These are phyloP conservation scores for Idaea dimidiata DNA, from an alignment of 2,888 invertebrate genomes.

Conservation along the genomic window DNA sequence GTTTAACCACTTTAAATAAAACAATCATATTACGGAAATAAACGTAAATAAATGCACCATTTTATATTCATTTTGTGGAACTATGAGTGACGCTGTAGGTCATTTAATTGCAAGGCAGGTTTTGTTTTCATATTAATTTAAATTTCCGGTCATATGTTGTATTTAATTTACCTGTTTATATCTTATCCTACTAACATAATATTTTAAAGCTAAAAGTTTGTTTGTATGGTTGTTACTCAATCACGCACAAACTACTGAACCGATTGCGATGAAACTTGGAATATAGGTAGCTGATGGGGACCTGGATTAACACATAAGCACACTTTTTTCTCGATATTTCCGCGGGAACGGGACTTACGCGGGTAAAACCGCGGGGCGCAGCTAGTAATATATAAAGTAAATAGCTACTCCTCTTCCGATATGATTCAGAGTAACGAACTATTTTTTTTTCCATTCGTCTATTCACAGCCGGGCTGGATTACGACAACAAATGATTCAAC, in stretches of 20 bases:
- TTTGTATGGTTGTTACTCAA: no score
- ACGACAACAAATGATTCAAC: no score
- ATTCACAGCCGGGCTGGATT: not conserved
- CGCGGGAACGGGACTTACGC: no score
- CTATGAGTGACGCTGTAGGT: not conserved
- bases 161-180: not conserved
- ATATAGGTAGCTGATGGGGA: no score
- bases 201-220: no score
- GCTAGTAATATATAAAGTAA: no score
- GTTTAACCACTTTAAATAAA: constrained; percentile 15
- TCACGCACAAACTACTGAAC: no score
- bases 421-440: not conserved
- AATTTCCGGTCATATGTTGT: not conserved
- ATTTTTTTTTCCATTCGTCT: not conserved
- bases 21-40: constrained; percentile 16
- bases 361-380: no score
- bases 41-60: constrained; percentile 7
- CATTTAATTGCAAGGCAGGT: constrained; percentile 1
- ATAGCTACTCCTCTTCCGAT: not conserved
- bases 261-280: no score
- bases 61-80: not conserved
- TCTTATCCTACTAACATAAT: no score
- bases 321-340: no score
- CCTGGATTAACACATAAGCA: no score
- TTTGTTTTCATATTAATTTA: not conserved